Evolutionary conservation across 2,888 invertebrate species (phyloP), one percentile per base, ranked within the genome.

Genomic region (Agrochola lychnidis): DNA sequence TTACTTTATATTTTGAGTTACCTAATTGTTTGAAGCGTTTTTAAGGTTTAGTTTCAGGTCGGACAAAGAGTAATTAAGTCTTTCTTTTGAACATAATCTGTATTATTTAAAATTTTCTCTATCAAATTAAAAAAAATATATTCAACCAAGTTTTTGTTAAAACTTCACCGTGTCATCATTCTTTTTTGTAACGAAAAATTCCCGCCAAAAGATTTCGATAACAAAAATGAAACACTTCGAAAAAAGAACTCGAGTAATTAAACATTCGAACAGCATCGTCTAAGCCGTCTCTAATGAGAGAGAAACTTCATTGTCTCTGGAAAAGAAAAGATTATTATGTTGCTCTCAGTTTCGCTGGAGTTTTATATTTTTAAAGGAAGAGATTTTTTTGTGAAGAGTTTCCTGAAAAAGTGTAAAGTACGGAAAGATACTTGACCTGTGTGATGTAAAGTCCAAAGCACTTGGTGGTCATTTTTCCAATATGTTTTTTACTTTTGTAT

Each of bases 161-260:
- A 53, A 62, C n/a, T n/a, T 72, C 30, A 10, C 4, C 25, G 36
- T 14, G 73, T 73, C 73, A 70, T 42, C 53, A 56, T 42, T 51
- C 3, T 45, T 25, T 25, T 74, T 63, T 36, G 14, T 30, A 19
- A 59, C 25, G 36, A 66, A 64, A 36, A 56, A 73, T 36, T 19
- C n/a, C 4, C 12, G 16, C 14, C 30, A 42, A 82, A 73, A 67
- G 48, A 68, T 71, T 75, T 71, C 48, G 48, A 48, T 70, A 42
- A 12, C 56, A 79, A 59, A 75, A 62, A 79, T 56, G 61, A 84
- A 76, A 73, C 62, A 74, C 36, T 76, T 76, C 51, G 76, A 68
- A 45, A 68, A 56, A 59, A n/a, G 71, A 87, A 88, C 81, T 88
- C 82, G 70, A 70, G 78, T 88, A 90, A 90, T 90, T 90, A 88